Evolutionary conservation across 2,797 vertebrate species (phyloP).

Genomic region (Eulemur mongoz): DNA sequence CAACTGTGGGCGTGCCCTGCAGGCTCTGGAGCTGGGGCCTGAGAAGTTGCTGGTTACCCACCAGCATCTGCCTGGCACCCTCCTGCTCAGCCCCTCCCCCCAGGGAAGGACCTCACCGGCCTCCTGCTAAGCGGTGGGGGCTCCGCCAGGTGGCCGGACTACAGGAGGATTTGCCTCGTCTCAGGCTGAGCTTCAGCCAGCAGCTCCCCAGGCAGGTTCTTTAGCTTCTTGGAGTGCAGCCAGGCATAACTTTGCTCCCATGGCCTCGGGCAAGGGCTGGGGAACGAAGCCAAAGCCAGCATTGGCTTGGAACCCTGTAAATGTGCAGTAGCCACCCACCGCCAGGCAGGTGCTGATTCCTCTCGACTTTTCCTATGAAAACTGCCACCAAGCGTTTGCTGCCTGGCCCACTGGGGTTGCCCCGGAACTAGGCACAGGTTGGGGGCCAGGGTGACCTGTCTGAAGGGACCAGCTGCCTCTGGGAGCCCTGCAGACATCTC

Average conservation of each 20-base stretch:
- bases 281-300: conserved; percentile 28
- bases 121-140: neutral
- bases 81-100: neutral
- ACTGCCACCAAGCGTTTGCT: neutral
- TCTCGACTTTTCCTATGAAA: conserved; percentile 9
- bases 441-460: neutral
- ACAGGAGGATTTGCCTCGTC: neutral
- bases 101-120: neutral
- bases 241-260: conserved; percentile 25
- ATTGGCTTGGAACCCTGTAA: conserved; percentile 36
- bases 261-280: conserved; percentile 45
- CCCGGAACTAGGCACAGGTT: neutral
- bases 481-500: neutral
- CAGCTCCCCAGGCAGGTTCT: neutral
- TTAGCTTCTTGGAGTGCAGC: neutral
- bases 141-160: rapidly evolving
- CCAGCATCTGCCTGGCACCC: neutral
- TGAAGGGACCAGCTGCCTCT: neutral
- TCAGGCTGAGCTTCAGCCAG: neutral
- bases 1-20: neutral
- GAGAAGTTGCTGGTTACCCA: neutral
- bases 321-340: neutral
- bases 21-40: neutral
- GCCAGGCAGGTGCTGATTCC: neutral
- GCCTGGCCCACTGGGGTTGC: neutral